A percentile compares a stretch with the other conserved stretches of the same genome.
phyloP scores from a whole-genome alignment of 2,888 invertebrate species.

The Tipula helvola region DNA sequence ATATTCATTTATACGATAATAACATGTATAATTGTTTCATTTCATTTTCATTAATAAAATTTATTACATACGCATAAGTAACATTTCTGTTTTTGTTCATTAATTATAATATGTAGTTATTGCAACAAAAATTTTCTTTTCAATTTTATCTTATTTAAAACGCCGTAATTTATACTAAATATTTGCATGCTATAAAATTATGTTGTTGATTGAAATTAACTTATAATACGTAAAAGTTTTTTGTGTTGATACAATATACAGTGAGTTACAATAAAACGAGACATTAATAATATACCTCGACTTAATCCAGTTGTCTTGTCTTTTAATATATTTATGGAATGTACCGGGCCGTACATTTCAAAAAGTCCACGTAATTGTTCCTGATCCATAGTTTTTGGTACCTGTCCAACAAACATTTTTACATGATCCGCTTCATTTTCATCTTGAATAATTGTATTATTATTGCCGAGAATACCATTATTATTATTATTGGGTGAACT shows the following conservation, averaged over 20 bases:
- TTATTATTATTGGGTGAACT: background rate
- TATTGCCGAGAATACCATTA: background rate
- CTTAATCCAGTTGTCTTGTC: conserved; percentile 1
- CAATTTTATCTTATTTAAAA: background rate
- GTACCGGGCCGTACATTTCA: conserved; percentile 5
- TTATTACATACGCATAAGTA: background rate
- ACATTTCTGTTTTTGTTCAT: background rate
- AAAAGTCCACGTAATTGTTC: conserved; percentile 7
- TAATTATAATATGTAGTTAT: background rate
- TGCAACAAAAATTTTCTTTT: background rate
- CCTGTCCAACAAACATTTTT: conserved; percentile 8
- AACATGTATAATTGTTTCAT: background rate
- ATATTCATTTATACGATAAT: background rate
- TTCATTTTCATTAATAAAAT: background rate
- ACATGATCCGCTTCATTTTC: background rate
- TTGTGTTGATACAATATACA: background rate
- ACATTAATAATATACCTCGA: background rate
- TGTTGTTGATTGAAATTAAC: background rate
- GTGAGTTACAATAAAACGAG: background rate
- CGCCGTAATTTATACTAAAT: background rate
- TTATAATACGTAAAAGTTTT: background rate
- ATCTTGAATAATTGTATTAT: background rate
- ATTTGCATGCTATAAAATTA: background rate
- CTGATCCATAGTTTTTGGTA: background rate
- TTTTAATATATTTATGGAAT: conserved; percentile 6